Percentiles rank a stretch among this genome's conserved stretches.
These are phyloP conservation scores for Nemotelus pantherinus DNA, from an alignment of 2,888 invertebrate genomes.

Conservation along the genomic window DNA sequence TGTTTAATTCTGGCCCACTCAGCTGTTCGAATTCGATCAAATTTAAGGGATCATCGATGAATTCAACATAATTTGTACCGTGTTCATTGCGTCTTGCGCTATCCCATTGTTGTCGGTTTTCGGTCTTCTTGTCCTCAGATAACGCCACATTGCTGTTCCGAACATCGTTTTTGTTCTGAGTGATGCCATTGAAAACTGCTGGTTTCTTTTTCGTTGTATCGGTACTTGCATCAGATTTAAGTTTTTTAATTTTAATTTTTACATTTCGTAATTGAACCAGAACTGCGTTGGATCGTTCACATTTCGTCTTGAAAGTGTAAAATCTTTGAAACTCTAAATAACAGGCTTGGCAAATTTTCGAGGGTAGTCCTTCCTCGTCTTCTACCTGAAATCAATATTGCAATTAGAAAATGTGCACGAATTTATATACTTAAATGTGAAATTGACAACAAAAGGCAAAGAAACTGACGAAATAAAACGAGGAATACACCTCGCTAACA, in stretches of 20 bases:
- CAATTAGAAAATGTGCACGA: no score
- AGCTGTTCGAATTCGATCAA: conserved; percentile 17
- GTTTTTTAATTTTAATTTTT: conserved; percentile 13
- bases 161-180: background rate
- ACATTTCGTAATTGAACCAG: conserved; percentile 9
- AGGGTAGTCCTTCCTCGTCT: background rate
- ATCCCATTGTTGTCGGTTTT: background rate
- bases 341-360: conserved; percentile 10
- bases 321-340: conserved; percentile 8
- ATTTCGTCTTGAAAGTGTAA: conserved; percentile 17
- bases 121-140: background rate
- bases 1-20: background rate
- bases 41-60: conserved; percentile 14
- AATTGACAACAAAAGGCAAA: background rate
- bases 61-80: conserved; percentile 20
- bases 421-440: no score
- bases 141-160: background rate
- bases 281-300: conserved; percentile 13
- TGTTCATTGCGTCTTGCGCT: background rate
- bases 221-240: background rate
- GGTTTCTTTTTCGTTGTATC: background rate
- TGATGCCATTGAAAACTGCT: background rate
- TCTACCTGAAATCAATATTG: conserved; percentile 10
- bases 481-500: no score
- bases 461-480: background rate